Evolutionary conservation across 64 coral and sea anemone genomes (phyloP), one percentile per base, ranked within the genome.

Genomic region (Orbicella faveolata): DNA sequence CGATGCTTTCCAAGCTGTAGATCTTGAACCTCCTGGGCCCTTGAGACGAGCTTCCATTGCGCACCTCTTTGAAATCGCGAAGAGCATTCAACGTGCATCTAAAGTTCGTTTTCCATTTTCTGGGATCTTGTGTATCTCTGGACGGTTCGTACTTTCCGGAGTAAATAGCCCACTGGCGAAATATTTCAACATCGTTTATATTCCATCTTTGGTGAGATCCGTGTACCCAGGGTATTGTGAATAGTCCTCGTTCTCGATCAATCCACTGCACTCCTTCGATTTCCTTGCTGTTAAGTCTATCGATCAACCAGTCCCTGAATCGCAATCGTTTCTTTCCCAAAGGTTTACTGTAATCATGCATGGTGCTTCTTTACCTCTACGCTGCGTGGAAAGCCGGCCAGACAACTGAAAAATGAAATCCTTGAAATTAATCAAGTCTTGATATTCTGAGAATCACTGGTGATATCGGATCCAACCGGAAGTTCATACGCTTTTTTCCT

Each of bases 51-150:
- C 78, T 90, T 52, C 89, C 68, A 14, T 76, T 65, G 9, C 67
- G n/a, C 17, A 98, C 74, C n/a, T 94, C 84, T 75, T 92, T 81
- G 51, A 98, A 89, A 26, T 94, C 89, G 0, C 89, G 85, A 14
- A 98, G 63, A 1, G 92, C 89, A 34, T 98, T 98, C 6, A 98
- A 75, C 15, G 96, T 93, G 25, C 96, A 98, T 6, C 96, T 83
- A 80, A 98, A 98, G 51, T 98, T 98, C 1, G 96, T 98, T 36
- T 98, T 98, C 96, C 96, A 98, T 34, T 89, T 88, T 12, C 53
- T 63, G 2, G 82, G 93, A 78, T 90, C 75, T 1, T 89, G 88
- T 79, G 12, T 81, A 39, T 90, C 93, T 4, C 20, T 18, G 7
- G 79, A 79, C 17, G 54, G n/a, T 23, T 26, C 87, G 67, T 67